Evolutionary conservation across 2,797 vertebrate species (phyloP).

Genomic region (Corythornis leucogaster): DNA sequence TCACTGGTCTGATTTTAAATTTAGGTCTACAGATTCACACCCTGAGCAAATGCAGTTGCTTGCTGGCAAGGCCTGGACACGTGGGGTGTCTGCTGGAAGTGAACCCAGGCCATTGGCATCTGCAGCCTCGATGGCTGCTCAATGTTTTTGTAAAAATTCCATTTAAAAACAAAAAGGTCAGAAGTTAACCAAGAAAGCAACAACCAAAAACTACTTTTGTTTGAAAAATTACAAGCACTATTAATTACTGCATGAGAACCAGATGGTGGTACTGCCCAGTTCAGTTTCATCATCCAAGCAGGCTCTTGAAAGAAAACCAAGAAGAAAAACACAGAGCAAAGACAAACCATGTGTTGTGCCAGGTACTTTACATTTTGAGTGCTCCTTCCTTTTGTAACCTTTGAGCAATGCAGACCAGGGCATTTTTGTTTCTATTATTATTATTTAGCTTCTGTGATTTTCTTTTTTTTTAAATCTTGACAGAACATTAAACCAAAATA

Average conservation of each 20-base stretch:
- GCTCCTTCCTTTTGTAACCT: not conserved
- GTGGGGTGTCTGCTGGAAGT: not conserved
- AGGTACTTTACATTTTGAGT: not conserved
- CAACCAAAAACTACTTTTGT: not conserved
- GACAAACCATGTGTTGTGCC: conserved; percentile 9
- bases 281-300: conserved; percentile 11
- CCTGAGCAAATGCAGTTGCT: not conserved
- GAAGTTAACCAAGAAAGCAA: conserved; percentile 16
- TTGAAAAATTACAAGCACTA: conserved; percentile 26
- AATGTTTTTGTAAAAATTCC: conserved; percentile 21
- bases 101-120: not conserved
- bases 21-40: not conserved
- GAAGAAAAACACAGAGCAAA: conserved; percentile 17
- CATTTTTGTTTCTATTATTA: not conserved
- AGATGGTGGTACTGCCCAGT: conserved; percentile 24
- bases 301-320: conserved; percentile 4
- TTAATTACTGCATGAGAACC: conserved; percentile 48
- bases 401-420: not conserved
- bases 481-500: conserved; percentile 38
- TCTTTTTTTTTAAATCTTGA: not conserved
- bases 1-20: not conserved
- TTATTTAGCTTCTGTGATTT: not conserved
- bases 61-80: not conserved
- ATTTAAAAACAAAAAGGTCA: conserved; percentile 50
- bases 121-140: not conserved